Evolutionary conservation across 2,797 vertebrate genomes (phyloP).

Genomic region (Fratercula arctica): DNA sequence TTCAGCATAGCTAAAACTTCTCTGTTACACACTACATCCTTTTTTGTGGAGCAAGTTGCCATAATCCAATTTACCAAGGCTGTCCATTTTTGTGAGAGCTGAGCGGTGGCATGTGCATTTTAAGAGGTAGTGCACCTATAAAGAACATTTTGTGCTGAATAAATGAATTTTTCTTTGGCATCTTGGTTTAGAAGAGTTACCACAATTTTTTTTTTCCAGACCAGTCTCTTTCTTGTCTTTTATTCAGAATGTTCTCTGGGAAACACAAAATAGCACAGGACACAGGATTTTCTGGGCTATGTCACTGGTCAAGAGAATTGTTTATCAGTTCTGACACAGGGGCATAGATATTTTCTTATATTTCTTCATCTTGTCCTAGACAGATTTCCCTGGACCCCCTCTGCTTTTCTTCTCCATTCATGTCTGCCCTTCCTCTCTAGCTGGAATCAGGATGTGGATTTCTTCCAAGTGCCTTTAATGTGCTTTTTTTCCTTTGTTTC

Average conservation of each 20-base stretch:
- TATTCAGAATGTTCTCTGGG: slow-evolving; percentile 14
- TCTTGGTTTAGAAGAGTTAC: background rate
- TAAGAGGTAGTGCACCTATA: background rate
- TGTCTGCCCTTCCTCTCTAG: background rate
- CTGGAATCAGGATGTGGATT: background rate
- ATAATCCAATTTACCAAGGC: background rate
- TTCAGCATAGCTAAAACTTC: background rate
- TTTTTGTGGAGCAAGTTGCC: background rate
- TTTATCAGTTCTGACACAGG: slow-evolving; percentile 60
- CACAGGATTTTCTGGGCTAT: slow-evolving; percentile 59
- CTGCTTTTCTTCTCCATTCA: slow-evolving; percentile 4
- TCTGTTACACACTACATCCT: background rate
- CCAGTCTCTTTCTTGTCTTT: slow-evolving; percentile 1
- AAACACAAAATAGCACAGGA: slow-evolving; percentile 33
- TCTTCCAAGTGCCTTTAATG: slow-evolving; percentile 11
- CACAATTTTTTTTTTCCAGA: background rate
- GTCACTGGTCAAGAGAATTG: slow-evolving; percentile 32
- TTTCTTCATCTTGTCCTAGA: slow-evolving; percentile 26
- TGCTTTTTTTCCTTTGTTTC: background rate
- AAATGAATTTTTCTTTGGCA: background rate
- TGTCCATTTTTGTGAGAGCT: background rate
- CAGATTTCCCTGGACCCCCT: background rate
- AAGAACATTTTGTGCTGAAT: background rate
- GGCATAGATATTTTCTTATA: slow-evolving; percentile 11
- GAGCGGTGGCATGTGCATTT: background rate